These are phyloP conservation scores for honey bee (Apis mellifera) DNA, from an alignment of 1,140 invertebrate species.

Conservation along the genomic window DNA sequence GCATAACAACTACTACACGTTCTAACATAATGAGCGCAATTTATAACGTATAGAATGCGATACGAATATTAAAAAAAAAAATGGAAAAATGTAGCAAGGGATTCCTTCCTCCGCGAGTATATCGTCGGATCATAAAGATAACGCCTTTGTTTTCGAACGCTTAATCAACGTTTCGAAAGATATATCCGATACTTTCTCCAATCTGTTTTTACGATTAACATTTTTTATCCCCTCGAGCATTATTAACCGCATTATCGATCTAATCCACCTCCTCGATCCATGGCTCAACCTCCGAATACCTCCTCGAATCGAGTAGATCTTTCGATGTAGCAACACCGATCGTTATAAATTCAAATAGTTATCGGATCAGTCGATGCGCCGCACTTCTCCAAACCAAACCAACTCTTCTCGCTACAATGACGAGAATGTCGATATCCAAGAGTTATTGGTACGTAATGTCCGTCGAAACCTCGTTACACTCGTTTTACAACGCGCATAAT, in stretches of 20 bases:
- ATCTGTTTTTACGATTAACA: neutral
- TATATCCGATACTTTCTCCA: too few relatives aligned
- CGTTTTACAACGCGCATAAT: constrained; percentile 41
- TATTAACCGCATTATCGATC: constrained; percentile 6
- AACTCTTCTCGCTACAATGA: constrained; percentile 50
- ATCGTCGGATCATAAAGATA: too few relatives aligned
- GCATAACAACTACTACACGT: constrained; percentile 15
- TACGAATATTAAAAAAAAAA: neutral
- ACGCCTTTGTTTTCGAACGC: too few relatives aligned
- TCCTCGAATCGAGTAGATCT: constrained; percentile 17
- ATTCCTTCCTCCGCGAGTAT: too few relatives aligned
- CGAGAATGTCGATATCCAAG: constrained; percentile 58
- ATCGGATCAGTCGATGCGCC: constrained; percentile 35
- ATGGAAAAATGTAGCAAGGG: neutral
- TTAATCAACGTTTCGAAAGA: too few relatives aligned
- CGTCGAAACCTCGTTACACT: constrained; percentile 51
- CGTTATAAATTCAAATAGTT: constrained; percentile 61
- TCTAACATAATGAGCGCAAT: neutral
- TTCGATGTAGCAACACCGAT: constrained; percentile 4
- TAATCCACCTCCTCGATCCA: constrained; percentile 25
- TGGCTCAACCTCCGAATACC: neutral
- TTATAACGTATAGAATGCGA: constrained; percentile 6
- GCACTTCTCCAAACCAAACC: constrained; percentile 43
- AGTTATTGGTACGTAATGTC: constrained; percentile 47
- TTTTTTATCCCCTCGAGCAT: constrained; percentile 10